Conservation (phyloP, 2,797 vertebrate genomes). For the Sebastes goodei region DNA sequence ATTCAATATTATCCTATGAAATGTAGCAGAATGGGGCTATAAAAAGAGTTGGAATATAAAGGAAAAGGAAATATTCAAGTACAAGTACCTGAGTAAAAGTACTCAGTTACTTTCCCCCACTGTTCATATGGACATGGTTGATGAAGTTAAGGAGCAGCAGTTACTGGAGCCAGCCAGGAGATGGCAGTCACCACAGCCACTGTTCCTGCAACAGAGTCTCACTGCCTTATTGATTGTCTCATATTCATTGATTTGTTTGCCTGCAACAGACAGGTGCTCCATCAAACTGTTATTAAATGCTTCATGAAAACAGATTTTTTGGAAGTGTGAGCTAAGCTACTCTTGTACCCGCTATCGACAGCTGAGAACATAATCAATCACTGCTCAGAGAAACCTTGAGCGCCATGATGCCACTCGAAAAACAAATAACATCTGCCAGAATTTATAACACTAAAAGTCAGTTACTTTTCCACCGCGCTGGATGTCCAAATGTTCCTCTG, state of each 20-base stretch:
- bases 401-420: conserved; percentile 24
- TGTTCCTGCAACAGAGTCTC: background rate
- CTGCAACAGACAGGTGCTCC: conserved; percentile 44
- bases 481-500: conserved; percentile 3
- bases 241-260: conserved; percentile 71
- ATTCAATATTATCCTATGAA: background rate
- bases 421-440: conserved; percentile 59
- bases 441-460: conserved; percentile 15
- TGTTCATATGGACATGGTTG: background rate
- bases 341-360: conserved; percentile 46
- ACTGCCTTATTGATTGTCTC: conserved; percentile 44
- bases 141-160: background rate
- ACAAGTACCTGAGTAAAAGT: background rate
- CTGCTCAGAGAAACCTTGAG: conserved; percentile 27
- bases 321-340: conserved; percentile 54
- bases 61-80: background rate
- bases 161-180: conserved; percentile 1
- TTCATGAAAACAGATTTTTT: conserved; percentile 56
- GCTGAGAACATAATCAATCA: conserved; percentile 48
- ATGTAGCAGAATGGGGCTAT: too few species aligned
- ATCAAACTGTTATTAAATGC: conserved; percentile 62
- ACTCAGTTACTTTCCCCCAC: background rate
- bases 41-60: background rate
- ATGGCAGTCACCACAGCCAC: conserved; percentile 31
- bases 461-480: background rate